Percentiles rank a stretch among this genome's conserved stretches.
These are phyloP conservation scores for Ateles fusciceps DNA, from an alignment of 2,797 vertebrate genomes.

Conservation along the genomic window DNA sequence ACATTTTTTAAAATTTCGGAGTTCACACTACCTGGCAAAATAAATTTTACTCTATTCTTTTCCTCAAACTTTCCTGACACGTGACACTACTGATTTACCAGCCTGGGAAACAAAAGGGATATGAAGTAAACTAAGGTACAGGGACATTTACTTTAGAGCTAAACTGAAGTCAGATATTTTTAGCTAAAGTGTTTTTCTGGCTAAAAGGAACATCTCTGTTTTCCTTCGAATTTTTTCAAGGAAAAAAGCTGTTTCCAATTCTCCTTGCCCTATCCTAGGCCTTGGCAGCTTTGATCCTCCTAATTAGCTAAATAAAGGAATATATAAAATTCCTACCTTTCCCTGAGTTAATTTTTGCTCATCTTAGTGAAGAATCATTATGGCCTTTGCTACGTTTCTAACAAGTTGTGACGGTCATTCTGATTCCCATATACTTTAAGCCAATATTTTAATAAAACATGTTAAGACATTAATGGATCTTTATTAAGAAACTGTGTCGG, in stretches of 20 bases:
- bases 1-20: conserved; percentile 12
- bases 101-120: not conserved
- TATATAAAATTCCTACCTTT: not conserved
- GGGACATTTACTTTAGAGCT: conserved; percentile 20
- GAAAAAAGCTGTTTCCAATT: conserved; percentile 37
- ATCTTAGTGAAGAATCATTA: not conserved
- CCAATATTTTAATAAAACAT: not conserved
- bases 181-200: conserved; percentile 11
- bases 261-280: not conserved
- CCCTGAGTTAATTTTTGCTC: not conserved
- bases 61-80: not conserved
- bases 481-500: conserved; percentile 3
- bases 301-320: not conserved
- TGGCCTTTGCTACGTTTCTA: not conserved
- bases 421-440: not conserved
- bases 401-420: not conserved
- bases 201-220: conserved; percentile 42
- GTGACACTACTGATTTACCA: conserved; percentile 1
- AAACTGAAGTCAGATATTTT: conserved; percentile 42
- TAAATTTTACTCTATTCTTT: conserved; percentile 9
- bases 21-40: conserved; percentile 30
- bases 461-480: not conserved
- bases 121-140: conserved; percentile 33
- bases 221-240: conserved; percentile 13
- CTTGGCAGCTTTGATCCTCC: not conserved